Conservation (phyloP, 2,888 invertebrate species). For the Tolmerus cingulatus region DNA sequence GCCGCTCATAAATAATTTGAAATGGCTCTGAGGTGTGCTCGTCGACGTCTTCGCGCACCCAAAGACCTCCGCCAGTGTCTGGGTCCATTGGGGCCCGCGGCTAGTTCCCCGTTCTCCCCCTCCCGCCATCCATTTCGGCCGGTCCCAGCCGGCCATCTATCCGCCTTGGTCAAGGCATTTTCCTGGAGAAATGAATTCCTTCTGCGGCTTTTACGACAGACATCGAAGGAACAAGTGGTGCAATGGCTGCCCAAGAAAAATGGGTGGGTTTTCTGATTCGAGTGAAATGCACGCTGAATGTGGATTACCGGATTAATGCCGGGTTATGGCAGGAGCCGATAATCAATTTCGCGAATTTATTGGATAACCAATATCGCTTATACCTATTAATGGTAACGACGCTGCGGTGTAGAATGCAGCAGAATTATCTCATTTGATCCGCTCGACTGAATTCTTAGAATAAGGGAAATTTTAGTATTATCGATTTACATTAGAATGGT, state of each 20-base stretch:
- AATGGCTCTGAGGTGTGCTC: conserved; percentile 47
- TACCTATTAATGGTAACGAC: background rate
- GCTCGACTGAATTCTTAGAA: too few species aligned
- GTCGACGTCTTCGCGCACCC: background rate
- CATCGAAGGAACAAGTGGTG: conserved; percentile 1
- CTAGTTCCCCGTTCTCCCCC: background rate
- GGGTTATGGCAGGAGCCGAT: background rate
- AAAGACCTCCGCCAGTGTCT: background rate
- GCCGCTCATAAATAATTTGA: conserved; percentile 46
- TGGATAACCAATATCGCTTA: background rate
- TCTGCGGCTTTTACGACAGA: conserved; percentile 7
- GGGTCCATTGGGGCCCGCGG: background rate
- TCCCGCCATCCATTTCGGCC: background rate
- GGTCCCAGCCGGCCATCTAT: background rate
- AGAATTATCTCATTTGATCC: background rate
- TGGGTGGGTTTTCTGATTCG: conserved; percentile 2
- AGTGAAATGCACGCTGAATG: background rate
- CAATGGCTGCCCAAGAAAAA: background rate
- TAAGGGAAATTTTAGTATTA: too few species aligned
- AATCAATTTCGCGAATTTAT: background rate
- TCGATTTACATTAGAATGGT: too few species aligned
- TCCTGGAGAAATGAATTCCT: background rate
- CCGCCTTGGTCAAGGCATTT: background rate
- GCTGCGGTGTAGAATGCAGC: background rate
- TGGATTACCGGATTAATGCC: background rate